Base-by-base conservation (phyloP, 2,888 invertebrate species). In the Fragum whitleyi region DNA sequence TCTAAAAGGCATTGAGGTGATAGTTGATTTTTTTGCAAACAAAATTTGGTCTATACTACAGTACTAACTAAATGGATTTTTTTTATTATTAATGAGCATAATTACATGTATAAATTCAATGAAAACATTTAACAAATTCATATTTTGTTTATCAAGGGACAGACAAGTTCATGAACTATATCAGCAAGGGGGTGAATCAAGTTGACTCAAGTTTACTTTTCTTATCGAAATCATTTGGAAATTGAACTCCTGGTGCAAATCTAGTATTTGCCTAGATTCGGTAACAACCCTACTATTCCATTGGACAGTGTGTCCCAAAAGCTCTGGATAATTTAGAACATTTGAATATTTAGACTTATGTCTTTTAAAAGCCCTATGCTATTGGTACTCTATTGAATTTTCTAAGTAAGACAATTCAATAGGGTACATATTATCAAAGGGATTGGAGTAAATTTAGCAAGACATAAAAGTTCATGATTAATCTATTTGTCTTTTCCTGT, bases 261-360 rank as follows among this genome's bases (percentile, higher is more conserved):
- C 32, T 2, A 57, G 57, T 57, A 57, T 57, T 57, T 57, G 57
- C 57, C 2, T 21, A 57, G 57, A 14, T 57, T 57, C 21, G 57
- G 3, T 57, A 23, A 57, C 57, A 23, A 57, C 57, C 5, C 9
- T 23, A 23, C 57, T 57, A 57, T 57, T 57, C 57, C 21, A 3
- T 2, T 19, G 47, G 3, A 47, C 47, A 47, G 47, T 36, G 32
- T 3, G 32, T 9, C 5, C 32, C 9, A 9, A 9, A 9, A 47
- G 47, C 47, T 47, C 47, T 3, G 5, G 47, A 47, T 47, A 47
- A 47, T 6, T 9, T 6, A 14, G 16, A 47, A 47, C 5, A 19
- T 5, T 47, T n/a, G n/a, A 47, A 5, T 9, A 19, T 14, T 47
- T 14, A 47, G 14, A 47, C 14, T 5, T 47, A 47, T n/a, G 47